Conservation (phyloP, 2,888 invertebrate species). For the Amphipoea lucens region DNA sequence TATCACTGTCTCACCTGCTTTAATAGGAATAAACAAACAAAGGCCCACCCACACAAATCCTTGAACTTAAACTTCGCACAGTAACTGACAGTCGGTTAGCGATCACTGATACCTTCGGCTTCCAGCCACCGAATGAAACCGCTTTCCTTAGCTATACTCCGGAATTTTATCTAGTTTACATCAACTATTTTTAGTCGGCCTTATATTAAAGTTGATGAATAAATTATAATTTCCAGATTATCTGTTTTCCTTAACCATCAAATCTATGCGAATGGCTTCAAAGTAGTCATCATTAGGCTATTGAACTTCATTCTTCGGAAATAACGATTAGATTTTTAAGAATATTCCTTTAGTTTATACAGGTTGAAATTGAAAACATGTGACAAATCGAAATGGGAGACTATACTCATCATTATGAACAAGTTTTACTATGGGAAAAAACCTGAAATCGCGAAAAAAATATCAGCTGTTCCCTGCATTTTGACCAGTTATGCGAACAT, state of each 20-base stretch:
- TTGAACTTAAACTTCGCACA: slow-evolving; percentile 83
- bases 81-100: slow-evolving; percentile 66
- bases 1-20: slow-evolving; percentile 71
- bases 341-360: neutral
- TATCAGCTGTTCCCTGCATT: no score
- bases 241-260: slow-evolving; percentile 20
- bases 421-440: no score
- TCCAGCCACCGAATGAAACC: slow-evolving; percentile 67
- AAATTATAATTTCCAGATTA: slow-evolving; percentile 66
- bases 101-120: slow-evolving; percentile 76
- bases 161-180: slow-evolving; percentile 84
- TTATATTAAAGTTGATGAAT: slow-evolving; percentile 77
- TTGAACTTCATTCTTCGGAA: slow-evolving; percentile 66
- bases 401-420: no score
- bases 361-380: no score
- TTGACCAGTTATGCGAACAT: no score
- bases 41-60: slow-evolving; percentile 69
- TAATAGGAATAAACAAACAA: slow-evolving; percentile 72
- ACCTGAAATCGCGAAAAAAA: no score
- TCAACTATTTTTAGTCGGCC: slow-evolving; percentile 81
- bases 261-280: slow-evolving; percentile 32
- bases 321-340: slow-evolving; percentile 24
- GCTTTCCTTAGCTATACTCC: slow-evolving; percentile 76
- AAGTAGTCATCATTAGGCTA: slow-evolving; percentile 56
- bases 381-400: no score